phyloP scores from a whole-genome alignment of 2,113 vertebrate genomes.

The Varanus komodoensis region DNA sequence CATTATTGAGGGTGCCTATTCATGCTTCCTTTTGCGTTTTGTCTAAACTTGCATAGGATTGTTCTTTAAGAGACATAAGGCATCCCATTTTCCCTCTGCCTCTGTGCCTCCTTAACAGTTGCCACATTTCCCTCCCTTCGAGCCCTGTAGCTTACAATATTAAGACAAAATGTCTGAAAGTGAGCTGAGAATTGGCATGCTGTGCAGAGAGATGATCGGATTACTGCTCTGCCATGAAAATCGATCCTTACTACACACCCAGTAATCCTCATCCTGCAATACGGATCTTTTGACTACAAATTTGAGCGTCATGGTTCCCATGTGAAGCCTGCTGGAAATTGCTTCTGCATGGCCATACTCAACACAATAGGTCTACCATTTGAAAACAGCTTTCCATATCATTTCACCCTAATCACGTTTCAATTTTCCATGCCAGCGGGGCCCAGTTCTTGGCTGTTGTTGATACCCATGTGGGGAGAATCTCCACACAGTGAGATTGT shows the following conservation, averaged over 20 bases:
- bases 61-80: not conserved
- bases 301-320: not conserved
- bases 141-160: not conserved
- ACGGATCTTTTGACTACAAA: not conserved
- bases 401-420: not conserved
- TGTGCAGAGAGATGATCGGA: not conserved
- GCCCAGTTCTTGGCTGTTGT: not conserved
- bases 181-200: not conserved
- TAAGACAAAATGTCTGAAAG: conserved; percentile 1
- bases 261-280: not conserved
- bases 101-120: not conserved
- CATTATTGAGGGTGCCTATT: too few relatives aligned
- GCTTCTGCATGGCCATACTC: not conserved
- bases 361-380: not conserved
- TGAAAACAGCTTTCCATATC: not conserved
- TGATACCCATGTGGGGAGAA: not conserved
- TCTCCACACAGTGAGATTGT: not conserved
- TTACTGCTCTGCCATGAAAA: not conserved
- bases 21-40: too few relatives aligned
- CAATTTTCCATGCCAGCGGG: not conserved
- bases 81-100: too few relatives aligned
- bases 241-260: not conserved
- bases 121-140: not conserved
- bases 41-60: too few relatives aligned
- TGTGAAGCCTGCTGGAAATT: not conserved